Conservation (phyloP, 2,113 vertebrate genomes). For the Eclectus roratus region DNA sequence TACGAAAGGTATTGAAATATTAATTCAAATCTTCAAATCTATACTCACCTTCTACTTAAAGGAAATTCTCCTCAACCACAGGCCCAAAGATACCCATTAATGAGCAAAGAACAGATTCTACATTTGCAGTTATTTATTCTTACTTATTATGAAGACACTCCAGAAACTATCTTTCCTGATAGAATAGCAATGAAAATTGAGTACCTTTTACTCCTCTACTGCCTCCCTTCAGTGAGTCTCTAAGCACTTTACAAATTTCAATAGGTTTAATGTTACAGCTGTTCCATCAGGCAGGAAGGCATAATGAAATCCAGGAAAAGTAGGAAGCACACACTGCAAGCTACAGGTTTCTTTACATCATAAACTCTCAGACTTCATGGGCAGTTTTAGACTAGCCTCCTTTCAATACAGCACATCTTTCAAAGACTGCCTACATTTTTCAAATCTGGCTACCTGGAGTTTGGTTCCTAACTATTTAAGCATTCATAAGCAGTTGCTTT, state of each 20-base stretch:
- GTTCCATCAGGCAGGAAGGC: slow-evolving; percentile 23
- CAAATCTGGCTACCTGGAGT: not conserved
- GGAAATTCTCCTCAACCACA: not conserved
- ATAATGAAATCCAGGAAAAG: slow-evolving; percentile 26
- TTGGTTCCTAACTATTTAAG: not conserved
- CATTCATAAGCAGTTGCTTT: not conserved
- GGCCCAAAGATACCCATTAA: not conserved
- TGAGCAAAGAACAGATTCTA: not conserved
- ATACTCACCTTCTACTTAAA: not conserved
- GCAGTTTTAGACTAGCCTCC: not conserved
- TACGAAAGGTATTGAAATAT: not conserved
- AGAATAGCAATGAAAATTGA: slow-evolving; percentile 13
- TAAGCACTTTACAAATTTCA: slow-evolving; percentile 48
- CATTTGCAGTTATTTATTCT: slow-evolving; percentile 35
- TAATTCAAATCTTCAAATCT: not conserved
- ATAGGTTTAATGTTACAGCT: slow-evolving; percentile 33
- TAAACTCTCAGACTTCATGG: not conserved
- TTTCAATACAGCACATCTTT: not conserved
- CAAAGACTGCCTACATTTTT: not conserved
- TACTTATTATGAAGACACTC: slow-evolving; percentile 4
- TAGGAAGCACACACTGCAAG: not conserved
- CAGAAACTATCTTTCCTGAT: not conserved
- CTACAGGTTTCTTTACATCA: slow-evolving; percentile 35
- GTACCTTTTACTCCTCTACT: slow-evolving; percentile 28
- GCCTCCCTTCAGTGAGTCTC: slow-evolving; percentile 34